Evolutionary conservation across 2,113 vertebrate genomes (phyloP), one percentile per base, ranked within the genome.

Genomic region (Epinephelus moara): DNA sequence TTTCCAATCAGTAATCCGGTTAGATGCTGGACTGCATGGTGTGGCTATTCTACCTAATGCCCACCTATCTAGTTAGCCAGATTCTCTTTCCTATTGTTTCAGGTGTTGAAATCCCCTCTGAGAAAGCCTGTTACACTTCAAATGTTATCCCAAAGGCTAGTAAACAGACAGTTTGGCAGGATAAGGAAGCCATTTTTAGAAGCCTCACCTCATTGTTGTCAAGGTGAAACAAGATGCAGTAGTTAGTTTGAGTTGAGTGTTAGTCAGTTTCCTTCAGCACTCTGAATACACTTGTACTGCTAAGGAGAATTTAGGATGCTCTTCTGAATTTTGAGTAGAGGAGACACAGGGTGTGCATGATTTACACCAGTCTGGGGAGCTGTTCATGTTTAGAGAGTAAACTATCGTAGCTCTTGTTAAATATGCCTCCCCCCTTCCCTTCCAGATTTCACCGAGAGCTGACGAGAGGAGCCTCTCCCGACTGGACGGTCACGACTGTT

Each of bases 391-490:
- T 49, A 3, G 40, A 49, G 40, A 27, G 52, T 45, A 19, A 59
- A 27, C 37, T 13, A 14, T 30, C 25, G 21, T 42, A 64, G 42
- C 19, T 55, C 40, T 0, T 21, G 14, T 53, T 33, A 25, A 63
- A 71, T 13, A 42, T 12, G 0, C 63, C 67, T 12, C 10, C 11
- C 37, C 13, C 33, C 11, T 66, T 72, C 33, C 30, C 33, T 25
- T 18, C 6, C 82, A 93, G 93, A 61, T 94, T 94, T 87, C 79
- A 88, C 5, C 13, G 77, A 13, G 92, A 93, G 74, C 49, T 94
- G 59, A 92, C 84, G 2, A 33, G 0, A 1, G 84, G 86, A 23
- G 85, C 80, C 11, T 70, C 81, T 40, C 78, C 67, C 0, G 89
- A 92, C 37, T 93, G 92, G 92, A 92, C 19, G 0, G 81, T 94